Conservation (phyloP, 2,797 vertebrate species). For the Alosa sapidissima region DNA sequence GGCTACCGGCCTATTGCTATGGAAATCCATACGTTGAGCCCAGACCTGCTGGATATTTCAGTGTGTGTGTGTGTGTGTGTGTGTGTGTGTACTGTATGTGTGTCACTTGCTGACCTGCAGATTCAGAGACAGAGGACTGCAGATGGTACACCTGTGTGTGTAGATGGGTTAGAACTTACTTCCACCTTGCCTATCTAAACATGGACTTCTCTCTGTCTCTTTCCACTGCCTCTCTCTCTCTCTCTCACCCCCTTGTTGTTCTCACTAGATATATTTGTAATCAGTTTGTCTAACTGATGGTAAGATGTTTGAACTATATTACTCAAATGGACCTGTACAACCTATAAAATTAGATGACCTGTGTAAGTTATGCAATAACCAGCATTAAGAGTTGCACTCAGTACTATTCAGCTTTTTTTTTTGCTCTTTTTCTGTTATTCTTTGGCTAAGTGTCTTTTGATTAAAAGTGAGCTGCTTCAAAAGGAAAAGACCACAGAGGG, state of each 20-base stretch:
- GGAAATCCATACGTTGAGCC: slow-evolving; percentile 90
- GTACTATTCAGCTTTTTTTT: background rate
- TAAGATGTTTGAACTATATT: background rate
- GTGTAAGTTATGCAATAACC: background rate
- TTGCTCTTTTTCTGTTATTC: slow-evolving; percentile 14
- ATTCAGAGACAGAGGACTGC: background rate
- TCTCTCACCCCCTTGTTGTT: background rate
- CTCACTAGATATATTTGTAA: too few species aligned
- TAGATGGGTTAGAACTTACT: background rate
- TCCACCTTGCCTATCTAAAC: background rate
- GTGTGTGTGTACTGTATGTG: background rate
- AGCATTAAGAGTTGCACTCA: background rate
- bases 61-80: background rate
- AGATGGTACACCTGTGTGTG: slow-evolving; percentile 21
- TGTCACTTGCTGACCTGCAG: background rate
- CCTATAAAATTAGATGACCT: background rate
- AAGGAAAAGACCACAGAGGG: slow-evolving; percentile 35
- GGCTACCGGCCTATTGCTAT: slow-evolving; percentile 77
- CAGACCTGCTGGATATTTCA: slow-evolving; percentile 50
- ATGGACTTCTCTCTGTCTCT: background rate
- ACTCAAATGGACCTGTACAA: background rate
- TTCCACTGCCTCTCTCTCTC: background rate
- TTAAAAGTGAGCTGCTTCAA: slow-evolving; percentile 25
- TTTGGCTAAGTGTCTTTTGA: slow-evolving; percentile 36
- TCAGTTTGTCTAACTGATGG: background rate